Conservation (phyloP, 37 sponge, comb jelly and placozoan species). For the Beroe ovata region DNA sequence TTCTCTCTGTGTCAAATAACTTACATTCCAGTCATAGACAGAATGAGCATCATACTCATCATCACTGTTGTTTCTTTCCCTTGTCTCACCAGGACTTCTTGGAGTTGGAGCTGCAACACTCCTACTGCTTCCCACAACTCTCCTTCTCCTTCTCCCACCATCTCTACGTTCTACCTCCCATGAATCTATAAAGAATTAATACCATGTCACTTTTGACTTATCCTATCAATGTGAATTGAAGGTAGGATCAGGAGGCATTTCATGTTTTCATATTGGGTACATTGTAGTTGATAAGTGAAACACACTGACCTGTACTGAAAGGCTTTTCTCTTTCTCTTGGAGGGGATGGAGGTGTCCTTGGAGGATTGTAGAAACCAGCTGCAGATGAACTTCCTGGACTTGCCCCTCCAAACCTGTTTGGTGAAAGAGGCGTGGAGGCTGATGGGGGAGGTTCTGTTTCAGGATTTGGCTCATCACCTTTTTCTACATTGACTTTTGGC, state of each 20-base stretch:
- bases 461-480: conserved; percentile 9
- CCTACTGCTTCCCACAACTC: conserved; percentile 16
- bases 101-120: neutral
- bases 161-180: conserved; percentile 62
- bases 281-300: neutral
- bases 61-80: conserved; percentile 66
- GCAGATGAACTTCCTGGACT: conserved; percentile 17
- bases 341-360: conserved; percentile 42
- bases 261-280: neutral
- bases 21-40: conserved; percentile 54
- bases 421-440: neutral
- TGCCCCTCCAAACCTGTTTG: conserved; percentile 13
- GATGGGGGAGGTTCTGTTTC: neutral
- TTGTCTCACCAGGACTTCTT: conserved; percentile 4
- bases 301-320: neutral
- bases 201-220: too few relatives aligned
- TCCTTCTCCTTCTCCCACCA: conserved; percentile 6
- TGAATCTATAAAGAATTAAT: too few relatives aligned
- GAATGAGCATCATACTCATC: conserved; percentile 44
- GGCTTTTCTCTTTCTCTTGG: conserved; percentile 41
- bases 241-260: neutral
- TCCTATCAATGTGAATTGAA: too few relatives aligned
- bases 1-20: too few relatives aligned
- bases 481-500: conserved; percentile 23
- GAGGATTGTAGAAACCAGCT: conserved; percentile 1